Conservation (phyloP, 2,797 vertebrate genomes). For the Neostethus bicornis region DNA sequence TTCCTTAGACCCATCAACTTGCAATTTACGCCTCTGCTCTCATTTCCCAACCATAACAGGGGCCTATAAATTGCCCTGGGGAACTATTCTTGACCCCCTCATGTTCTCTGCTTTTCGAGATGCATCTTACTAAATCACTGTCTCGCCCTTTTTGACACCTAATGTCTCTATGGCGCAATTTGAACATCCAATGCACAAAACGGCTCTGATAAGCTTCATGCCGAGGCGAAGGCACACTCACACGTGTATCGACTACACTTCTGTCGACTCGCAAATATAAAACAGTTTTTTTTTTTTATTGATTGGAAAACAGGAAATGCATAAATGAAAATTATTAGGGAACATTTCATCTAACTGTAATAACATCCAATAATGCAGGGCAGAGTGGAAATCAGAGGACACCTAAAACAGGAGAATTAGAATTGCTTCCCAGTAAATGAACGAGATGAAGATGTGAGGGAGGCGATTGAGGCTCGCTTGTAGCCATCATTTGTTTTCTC, state of each 20-base stretch:
- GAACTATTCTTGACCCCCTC: slow-evolving; percentile 56
- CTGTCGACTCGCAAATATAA: slow-evolving; percentile 13
- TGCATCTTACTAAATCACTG: slow-evolving; percentile 53
- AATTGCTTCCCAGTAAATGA: slow-evolving; percentile 43
- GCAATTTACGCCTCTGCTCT: slow-evolving; percentile 64
- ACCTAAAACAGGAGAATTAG: slow-evolving; percentile 6
- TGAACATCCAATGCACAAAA: slow-evolving; percentile 39
- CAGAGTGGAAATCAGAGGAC: background rate
- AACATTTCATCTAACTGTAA: slow-evolving; percentile 23
- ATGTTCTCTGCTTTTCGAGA: slow-evolving; percentile 53
- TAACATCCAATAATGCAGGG: slow-evolving; percentile 3
- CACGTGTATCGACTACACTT: background rate
- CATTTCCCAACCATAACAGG: slow-evolving; percentile 62
- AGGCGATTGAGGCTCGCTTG: slow-evolving; percentile 49
- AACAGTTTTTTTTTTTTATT: slow-evolving; percentile 15
- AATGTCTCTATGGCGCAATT: slow-evolving; percentile 50
- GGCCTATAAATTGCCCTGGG: slow-evolving; percentile 63
- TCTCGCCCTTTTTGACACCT: slow-evolving; percentile 49
- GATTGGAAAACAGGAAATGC: slow-evolving; percentile 22
- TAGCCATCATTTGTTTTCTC: slow-evolving; percentile 68
- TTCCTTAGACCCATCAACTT: slow-evolving; percentile 24
- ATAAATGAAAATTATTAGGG: slow-evolving; percentile 15
- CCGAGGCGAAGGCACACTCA: background rate
- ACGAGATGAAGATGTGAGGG: slow-evolving; percentile 67
- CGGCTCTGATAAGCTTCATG: slow-evolving; percentile 32